phyloP scores from a whole-genome alignment of 2,113 vertebrate genomes.

The Crotalus viridis region DNA sequence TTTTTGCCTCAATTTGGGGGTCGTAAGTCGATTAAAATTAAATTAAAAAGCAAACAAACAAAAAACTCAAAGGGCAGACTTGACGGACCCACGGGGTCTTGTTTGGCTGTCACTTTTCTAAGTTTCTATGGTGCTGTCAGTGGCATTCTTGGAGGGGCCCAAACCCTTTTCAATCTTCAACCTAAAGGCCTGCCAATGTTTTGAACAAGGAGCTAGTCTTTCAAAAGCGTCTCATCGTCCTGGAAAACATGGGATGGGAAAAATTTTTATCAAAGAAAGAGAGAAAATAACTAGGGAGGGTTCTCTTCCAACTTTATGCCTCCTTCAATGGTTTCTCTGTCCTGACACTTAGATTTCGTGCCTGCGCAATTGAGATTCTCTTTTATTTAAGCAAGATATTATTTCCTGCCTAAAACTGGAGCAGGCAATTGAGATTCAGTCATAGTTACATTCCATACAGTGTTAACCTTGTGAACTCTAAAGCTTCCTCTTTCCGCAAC shows the following conservation, averaged over 20 bases:
- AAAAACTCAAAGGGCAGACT: background rate
- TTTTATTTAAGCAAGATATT: background rate
- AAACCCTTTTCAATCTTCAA: background rate
- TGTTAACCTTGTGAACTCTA: too few species aligned
- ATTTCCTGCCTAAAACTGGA: background rate
- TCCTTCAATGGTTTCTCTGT: background rate
- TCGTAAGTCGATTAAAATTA: background rate
- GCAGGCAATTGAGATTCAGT: too few species aligned
- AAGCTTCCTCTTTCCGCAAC: too few species aligned
- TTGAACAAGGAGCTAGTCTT: background rate
- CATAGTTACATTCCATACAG: too few species aligned
- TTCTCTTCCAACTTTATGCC: background rate
- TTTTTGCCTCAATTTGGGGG: background rate
- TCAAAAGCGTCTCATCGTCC: background rate
- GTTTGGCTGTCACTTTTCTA: background rate
- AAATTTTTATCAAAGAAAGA: background rate
- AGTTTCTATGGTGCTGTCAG: background rate
- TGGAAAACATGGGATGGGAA: background rate
- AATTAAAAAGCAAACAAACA: background rate
- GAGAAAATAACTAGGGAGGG: background rate
- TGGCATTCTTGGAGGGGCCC: background rate
- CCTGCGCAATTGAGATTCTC: background rate
- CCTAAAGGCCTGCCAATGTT: background rate
- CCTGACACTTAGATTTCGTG: background rate
- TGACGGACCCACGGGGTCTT: background rate